Base-by-base conservation (phyloP, 2,113 vertebrate genomes). In the Butastur rufipennis region DNA sequence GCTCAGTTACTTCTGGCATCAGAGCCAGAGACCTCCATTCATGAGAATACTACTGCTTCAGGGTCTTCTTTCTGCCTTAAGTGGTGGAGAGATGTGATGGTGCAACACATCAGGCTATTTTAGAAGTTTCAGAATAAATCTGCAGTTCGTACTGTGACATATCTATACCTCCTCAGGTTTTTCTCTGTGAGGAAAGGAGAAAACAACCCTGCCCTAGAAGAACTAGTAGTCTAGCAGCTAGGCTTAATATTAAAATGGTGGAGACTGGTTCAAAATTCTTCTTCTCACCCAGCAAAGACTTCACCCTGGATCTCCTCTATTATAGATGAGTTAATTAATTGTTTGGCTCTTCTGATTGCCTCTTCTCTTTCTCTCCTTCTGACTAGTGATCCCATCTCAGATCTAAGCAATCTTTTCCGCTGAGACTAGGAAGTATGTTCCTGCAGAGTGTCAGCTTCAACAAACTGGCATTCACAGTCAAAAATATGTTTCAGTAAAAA, bases 1-100 rank as follows among this genome's bases (percentile, higher is more conserved):
- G 32, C 52, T 95, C 58, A 45, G 26, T 48, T 79, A 66, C 77
- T 94, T 86, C 53, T 87, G 81, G 62, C 58, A 87, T 85, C 81
- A 95, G 93, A 97, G 88, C 62, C 61, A 82, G 84, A 81, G 73
- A 40, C 66, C 58, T 92, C 38, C 23, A 65, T 96, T 92, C 83
- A 94, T 7, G 3, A 89, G 34, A 27, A 43, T 67, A 78, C 86
- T 78, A 56, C 65, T 79, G 65, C 81, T 93, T 89, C 61, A n/a
- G 58, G 77, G 81, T 91, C 83, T 85, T 94, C 71, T 90, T 93
- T 87, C 81, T 95, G 62, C 73, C 86, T 80, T 75, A 80, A 80
- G 50, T 73, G 65, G 9, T 27, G 32, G 62, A 77, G n/a, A 90
- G 65, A 40, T 70, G 71, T 53, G n/a, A 75, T 72, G 66, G 34